phyloP scores from a whole-genome alignment of 2,113 vertebrate species.

The Pedetes capensis region DNA sequence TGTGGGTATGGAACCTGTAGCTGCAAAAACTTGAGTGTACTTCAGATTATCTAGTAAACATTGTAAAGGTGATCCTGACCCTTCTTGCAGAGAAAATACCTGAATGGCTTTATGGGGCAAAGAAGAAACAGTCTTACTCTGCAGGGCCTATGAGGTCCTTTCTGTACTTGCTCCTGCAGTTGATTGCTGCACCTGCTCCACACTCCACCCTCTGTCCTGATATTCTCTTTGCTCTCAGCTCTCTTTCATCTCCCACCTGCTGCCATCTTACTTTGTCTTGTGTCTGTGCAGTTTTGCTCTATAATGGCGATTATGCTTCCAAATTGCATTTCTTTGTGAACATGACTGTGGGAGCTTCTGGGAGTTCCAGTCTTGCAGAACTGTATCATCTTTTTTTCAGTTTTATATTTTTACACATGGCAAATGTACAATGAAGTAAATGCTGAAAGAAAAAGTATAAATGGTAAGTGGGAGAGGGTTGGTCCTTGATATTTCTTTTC shows the following conservation, averaged over 20 bases:
- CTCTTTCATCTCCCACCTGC: accelerated
- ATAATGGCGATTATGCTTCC: not conserved
- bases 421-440: not conserved
- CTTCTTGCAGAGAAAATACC: not conserved
- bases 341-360: not conserved
- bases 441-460: not conserved
- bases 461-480: accelerated
- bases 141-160: not conserved
- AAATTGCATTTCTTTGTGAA: not conserved
- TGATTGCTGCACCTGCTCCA: accelerated
- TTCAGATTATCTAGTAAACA: not conserved
- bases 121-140: not conserved
- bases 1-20: not conserved
- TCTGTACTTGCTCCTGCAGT: not conserved
- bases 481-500: not conserved
- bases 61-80: not conserved
- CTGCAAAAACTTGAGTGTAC: not conserved
- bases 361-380: not conserved
- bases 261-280: not conserved
- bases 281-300: not conserved
- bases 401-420: not conserved
- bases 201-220: no score
- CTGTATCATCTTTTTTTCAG: not conserved
- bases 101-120: no score
- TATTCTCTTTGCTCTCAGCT: accelerated